phyloP scores from a whole-genome alignment of 2,797 vertebrate genomes.

The Hoplostethus mediterraneus region DNA sequence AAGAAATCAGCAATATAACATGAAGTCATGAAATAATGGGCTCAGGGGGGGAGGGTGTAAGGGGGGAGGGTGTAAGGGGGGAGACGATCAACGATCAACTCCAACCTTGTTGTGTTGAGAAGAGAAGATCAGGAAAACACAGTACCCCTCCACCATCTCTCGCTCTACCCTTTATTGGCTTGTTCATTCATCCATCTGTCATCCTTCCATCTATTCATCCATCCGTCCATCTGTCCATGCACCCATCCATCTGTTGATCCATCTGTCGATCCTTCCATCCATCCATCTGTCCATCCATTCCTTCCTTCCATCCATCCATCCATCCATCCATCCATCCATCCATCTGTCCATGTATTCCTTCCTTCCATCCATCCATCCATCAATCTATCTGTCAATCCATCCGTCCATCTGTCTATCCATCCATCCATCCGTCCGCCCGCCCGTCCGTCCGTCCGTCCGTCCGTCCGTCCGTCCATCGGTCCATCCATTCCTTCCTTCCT shows the following conservation, averaged over 20 bases:
- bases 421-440: no score
- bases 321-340: not conserved
- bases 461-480: not conserved
- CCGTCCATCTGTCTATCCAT: no score
- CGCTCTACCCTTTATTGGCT: not conserved
- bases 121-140: not conserved
- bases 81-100: slow-evolving; percentile 30
- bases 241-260: no score
- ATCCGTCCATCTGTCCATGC: not conserved
- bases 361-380: no score
- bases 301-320: not conserved
- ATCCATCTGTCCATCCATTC: not conserved
- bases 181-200: not conserved
- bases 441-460: not conserved
- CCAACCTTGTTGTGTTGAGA: slow-evolving; percentile 8
- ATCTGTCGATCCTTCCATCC: not conserved
- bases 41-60: slow-evolving; percentile 16
- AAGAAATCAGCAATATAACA: not conserved
- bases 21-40: slow-evolving; percentile 29
- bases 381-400: no score
- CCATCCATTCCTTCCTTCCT: no score
- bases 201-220: not conserved
- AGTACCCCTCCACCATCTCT: not conserved
- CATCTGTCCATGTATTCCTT: no score
- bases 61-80: slow-evolving; percentile 9